Evolutionary conservation across 2,888 invertebrate genomes (phyloP).

Genomic region (Pardosa pseudoannulata): DNA sequence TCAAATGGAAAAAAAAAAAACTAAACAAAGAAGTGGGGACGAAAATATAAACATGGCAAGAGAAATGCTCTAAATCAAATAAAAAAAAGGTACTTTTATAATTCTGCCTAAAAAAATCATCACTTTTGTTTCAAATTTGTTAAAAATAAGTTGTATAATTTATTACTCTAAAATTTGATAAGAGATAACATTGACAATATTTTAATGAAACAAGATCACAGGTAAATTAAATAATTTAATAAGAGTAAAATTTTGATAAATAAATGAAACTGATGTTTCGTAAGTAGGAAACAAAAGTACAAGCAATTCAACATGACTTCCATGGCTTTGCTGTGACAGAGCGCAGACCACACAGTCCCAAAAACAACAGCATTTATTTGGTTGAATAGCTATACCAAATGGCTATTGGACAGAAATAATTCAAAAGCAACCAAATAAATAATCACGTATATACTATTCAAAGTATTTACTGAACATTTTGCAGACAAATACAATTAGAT

Average conservation of each 20-base stretch:
- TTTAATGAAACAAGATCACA: slow-evolving; percentile 1
- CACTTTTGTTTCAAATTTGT: no score
- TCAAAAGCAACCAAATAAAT: slow-evolving; percentile 28
- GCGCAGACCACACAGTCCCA: slow-evolving; percentile 25
- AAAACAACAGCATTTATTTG: slow-evolving; percentile 21
- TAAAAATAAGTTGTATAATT: no score
- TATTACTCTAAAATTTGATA: background rate
- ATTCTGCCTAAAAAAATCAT: no score
- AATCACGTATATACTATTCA: background rate
- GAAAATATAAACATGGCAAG: slow-evolving; percentile 5
- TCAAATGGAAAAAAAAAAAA: background rate
- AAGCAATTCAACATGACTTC: background rate
- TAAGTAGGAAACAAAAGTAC: background rate
- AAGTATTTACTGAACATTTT: background rate
- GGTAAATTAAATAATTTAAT: background rate
- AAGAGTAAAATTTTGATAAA: background rate
- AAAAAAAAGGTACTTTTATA: background rate
- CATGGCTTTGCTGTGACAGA: slow-evolving; percentile 49
- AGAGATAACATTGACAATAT: background rate
- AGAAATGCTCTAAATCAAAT: background rate
- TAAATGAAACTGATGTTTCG: background rate
- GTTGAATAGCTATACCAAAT: background rate
- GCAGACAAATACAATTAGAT: background rate
- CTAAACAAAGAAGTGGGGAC: background rate
- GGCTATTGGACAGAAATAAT: no score